Evolutionary conservation across 1,140 invertebrate species (phyloP).

Genomic region (Lucilia cuprina): DNA sequence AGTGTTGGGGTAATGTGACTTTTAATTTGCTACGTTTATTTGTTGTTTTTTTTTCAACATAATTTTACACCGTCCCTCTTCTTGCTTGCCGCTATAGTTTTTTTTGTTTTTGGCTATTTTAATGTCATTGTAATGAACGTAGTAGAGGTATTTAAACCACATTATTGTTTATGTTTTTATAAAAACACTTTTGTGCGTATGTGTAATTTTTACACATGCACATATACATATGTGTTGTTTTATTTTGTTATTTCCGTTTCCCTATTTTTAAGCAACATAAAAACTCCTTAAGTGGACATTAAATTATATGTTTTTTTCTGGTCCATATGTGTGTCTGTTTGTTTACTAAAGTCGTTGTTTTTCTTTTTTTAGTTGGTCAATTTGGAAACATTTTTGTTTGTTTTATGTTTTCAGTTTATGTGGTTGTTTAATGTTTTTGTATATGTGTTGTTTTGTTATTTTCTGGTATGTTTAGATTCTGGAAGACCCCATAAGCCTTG

Average conservation of each 20-base stretch:
- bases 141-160: conserved; percentile 2
- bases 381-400: conserved; percentile 9
- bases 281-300: conserved; percentile 32
- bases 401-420: background rate
- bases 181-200: background rate
- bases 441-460: background rate
- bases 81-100: background rate
- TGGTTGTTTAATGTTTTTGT: conserved; percentile 3
- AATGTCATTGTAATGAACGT: conserved; percentile 8
- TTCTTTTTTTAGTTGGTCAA: background rate
- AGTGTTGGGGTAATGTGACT: conserved; percentile 10
- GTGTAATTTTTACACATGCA: background rate
- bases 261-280: background rate
- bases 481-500: background rate
- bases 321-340: background rate
- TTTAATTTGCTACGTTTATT: conserved; percentile 11
- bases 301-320: conserved; percentile 21
- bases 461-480: conserved; percentile 16
- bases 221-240: background rate
- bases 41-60: background rate
- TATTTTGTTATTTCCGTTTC: no score
- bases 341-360: background rate
- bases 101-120: background rate
- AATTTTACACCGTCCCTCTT: background rate
- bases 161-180: conserved; percentile 11